Conservation (phyloP, 2,113 vertebrate genomes). For the Cheirogaleus medius region DNA sequence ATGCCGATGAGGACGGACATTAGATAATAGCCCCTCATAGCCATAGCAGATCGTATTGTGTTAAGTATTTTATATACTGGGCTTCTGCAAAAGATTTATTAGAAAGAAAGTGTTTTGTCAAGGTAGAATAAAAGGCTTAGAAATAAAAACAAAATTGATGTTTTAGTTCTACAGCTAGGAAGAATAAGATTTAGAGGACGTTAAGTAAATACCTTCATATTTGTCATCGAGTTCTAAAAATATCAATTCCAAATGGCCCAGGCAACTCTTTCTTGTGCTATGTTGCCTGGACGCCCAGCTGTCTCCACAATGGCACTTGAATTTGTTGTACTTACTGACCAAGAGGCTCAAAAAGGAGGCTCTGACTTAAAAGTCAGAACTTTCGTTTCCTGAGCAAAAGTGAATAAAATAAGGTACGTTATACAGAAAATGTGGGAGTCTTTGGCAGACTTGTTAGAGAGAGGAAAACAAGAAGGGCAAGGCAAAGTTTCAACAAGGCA, state of each 20-base stretch:
- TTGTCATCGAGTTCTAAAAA: neutral
- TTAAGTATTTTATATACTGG: neutral
- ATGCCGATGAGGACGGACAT: neutral
- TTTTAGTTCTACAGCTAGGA: neutral
- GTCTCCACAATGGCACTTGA: neutral
- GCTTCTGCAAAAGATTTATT: neutral
- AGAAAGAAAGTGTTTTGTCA: neutral
- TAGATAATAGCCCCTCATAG: neutral
- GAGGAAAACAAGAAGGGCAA: neutral
- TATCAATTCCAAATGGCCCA: neutral
- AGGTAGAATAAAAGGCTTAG: neutral
- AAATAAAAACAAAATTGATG: neutral
- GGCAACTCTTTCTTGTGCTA: neutral
- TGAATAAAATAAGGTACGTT: neutral
- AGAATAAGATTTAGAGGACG: neutral
- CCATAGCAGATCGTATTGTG: neutral
- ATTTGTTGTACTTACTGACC: neutral
- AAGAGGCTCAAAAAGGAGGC: neutral
- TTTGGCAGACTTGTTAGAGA: neutral
- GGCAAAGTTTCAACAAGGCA: neutral
- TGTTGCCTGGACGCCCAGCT: neutral
- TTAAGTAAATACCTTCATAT: neutral
- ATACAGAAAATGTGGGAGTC: neutral
- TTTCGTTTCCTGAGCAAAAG: neutral
- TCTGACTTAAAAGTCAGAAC: neutral